phyloP scores from a whole-genome alignment of 2,797 vertebrate genomes.

The Peromyscus eremicus region DNA sequence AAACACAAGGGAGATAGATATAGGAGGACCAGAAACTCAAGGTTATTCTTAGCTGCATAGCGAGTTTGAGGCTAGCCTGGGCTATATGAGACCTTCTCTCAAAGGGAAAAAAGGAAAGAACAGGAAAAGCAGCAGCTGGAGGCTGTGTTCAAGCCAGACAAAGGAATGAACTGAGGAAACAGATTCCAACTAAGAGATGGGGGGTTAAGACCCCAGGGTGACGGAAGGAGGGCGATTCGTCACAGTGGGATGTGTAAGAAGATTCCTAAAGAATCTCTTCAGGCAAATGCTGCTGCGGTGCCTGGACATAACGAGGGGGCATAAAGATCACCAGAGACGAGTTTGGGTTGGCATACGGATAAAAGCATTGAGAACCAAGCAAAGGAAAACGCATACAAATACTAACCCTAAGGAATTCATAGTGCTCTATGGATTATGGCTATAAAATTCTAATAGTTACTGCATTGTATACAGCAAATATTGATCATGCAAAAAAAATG shows the following conservation, averaged over 20 bases:
- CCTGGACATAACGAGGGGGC: neutral
- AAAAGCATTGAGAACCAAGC: constrained; percentile 1
- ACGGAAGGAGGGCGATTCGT: accelerated
- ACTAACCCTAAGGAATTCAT: constrained; percentile 12
- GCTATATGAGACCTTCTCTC: neutral
- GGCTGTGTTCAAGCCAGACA: neutral
- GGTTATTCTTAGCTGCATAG: neutral
- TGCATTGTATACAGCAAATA: neutral
- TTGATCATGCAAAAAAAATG: neutral
- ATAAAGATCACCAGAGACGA: neutral
- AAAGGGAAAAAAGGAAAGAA: neutral
- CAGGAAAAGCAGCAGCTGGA: neutral
- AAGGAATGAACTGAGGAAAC: neutral
- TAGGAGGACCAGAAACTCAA: neutral
- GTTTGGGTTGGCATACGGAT: neutral
- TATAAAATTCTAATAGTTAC: neutral
- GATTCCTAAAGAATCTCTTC: neutral
- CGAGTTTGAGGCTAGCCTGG: neutral
- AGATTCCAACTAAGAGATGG: neutral
- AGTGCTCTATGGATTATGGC: neutral
- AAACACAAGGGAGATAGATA: neutral
- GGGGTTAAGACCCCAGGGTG: too few species aligned
- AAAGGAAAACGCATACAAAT: neutral
- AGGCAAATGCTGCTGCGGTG: neutral
- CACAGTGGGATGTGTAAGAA: neutral